Base-by-base conservation (phyloP, 2,888 invertebrate species). In the Dione juno region DNA sequence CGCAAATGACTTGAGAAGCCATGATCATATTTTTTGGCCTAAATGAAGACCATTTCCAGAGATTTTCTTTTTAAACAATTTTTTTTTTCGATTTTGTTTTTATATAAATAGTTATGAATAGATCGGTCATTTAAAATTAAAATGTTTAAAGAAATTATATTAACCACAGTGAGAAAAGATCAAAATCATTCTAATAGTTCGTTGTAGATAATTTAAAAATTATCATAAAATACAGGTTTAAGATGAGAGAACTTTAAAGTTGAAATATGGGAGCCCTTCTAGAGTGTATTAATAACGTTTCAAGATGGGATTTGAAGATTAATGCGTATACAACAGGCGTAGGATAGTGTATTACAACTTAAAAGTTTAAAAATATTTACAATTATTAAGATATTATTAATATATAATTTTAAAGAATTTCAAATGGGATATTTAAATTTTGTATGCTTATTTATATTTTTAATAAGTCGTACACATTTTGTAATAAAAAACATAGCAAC, bases 221-320 rank as follows among this genome's bases (percentile, higher is more conserved):
- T 45, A 61, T 1, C 41, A 61, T 43, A 43, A 14, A 61, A 35
- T 16, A 43, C 61, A 61, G 13, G 35, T 61, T 61, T 61, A n/a
- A 37, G 54, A 43, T 61, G 0, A 45, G 28, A 61, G 45, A 43
- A 5, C 5, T 28, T 61, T 10, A 35, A 61, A 2, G 45, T 45
- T 61, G 35, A 61, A 61, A 45, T 61, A 61, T 61, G 45, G 35
- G 61, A 61, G 7, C 45, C 45, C 7, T 45, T 61, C 8, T 61
- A 11, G 35, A 45, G 28, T 28, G 43, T 11, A 35, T 61, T 61
- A 45, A 35, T 35, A 16, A n/a, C 21, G 28, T 43, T 35, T 6
- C 0, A 11, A 43, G 59, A 61, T 14, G n/a, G n/a, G n/a, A 45
- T 43, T 43, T 6, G 9, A 45, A 61, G 43, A 61, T 45, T 28